Base-by-base conservation (phyloP, 2,113 vertebrate species). In the Nesoenas mayeri region DNA sequence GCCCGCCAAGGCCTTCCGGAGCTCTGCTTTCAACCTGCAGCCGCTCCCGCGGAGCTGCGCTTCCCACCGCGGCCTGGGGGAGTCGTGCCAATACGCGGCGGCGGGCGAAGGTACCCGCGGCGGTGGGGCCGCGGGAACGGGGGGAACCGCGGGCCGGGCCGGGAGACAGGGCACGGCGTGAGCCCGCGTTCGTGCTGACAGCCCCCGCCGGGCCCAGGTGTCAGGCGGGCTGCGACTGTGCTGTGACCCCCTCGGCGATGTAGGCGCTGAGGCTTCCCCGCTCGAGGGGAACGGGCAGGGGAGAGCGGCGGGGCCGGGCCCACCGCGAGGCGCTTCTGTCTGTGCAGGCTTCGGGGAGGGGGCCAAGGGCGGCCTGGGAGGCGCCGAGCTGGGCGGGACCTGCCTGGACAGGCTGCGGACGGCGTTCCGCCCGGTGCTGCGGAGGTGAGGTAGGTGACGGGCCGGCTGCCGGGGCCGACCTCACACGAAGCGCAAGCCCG, bases 371-470 rank as follows among this genome's bases (percentile, higher is more conserved):
- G 96, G 97, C 56, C 74, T 92, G 51, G 96, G 97, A 86, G 89
- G 96, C 26, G 62, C 97, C 62, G 98, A 98, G 88, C 93, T 97
- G 69, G 97, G 86, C 11, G 97, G 98, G 79, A 89, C 79, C 26
- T 98, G 97, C 89, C 85, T 97, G 90, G 98, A 98, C 44, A 97
- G 98, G 95, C 98, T 98, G 97, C 98, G 98, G 94, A 98, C 98
- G 71, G 98, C 98, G 62, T 99, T 99, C 97, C 98, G 98, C 96
- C 98, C 98, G n/a, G 98, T 99, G 94, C 98, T 99, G 98, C 98
- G 98, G 98, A 98, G 98, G 98, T 99, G 98, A 99, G 98, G 96
- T 97, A 98, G 98, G 98, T 98, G 34, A 86, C 7, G 31, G 70
- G 58, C 40, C 36, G 17, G 67, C 31, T 2, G 44, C 66, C 34